Percentiles rank a stretch among this genome's conserved stretches.
Evolutionary conservation across 2,797 vertebrate species (phyloP).

Genomic region (Phoxinus dragarum): DNA sequence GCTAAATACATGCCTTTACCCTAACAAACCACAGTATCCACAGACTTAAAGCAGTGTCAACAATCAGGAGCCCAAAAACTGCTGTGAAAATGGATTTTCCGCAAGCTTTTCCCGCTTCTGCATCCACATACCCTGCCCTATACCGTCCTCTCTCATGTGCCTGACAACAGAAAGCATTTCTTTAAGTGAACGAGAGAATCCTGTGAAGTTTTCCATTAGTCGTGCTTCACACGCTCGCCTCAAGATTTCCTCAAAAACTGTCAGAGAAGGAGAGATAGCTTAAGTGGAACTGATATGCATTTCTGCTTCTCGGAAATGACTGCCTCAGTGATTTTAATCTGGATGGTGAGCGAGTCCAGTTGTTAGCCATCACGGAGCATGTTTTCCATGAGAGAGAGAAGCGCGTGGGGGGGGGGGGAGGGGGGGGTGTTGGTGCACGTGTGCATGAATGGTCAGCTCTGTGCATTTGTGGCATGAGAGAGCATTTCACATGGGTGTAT

Average conservation of each 20-base stretch:
- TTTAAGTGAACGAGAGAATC: constrained; percentile 57
- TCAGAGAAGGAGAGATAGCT: constrained; percentile 52
- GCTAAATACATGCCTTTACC: constrained; percentile 58
- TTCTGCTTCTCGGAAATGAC: constrained; percentile 60
- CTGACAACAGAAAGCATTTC: constrained; percentile 65
- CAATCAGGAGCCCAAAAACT: constrained; percentile 49
- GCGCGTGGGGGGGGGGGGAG: too few species aligned
- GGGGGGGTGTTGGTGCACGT: constrained; percentile 9
- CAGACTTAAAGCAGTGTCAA: constrained; percentile 57
- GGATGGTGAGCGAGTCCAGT: constrained; percentile 69
- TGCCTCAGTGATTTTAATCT: constrained; percentile 75
- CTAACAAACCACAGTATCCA: constrained; percentile 53
- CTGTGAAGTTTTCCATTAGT: constrained; percentile 74
- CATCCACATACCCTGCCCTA: constrained; percentile 13
- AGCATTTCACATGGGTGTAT: constrained; percentile 16
- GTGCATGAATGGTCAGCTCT: constrained; percentile 43
- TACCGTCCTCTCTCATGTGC: constrained; percentile 34
- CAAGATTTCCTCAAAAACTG: constrained; percentile 51
- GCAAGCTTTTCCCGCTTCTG: constrained; percentile 17
- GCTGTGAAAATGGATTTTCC: constrained; percentile 52
- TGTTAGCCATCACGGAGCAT: constrained; percentile 47
- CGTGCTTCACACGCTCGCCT: constrained; percentile 55
- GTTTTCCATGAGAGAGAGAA: constrained; percentile 16
- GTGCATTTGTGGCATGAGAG: constrained; percentile 34
- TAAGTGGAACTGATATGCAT: constrained; percentile 56